Evolutionary conservation across 1,140 invertebrate genomes (phyloP).

Genomic region (Acromyrmex heyeri): DNA sequence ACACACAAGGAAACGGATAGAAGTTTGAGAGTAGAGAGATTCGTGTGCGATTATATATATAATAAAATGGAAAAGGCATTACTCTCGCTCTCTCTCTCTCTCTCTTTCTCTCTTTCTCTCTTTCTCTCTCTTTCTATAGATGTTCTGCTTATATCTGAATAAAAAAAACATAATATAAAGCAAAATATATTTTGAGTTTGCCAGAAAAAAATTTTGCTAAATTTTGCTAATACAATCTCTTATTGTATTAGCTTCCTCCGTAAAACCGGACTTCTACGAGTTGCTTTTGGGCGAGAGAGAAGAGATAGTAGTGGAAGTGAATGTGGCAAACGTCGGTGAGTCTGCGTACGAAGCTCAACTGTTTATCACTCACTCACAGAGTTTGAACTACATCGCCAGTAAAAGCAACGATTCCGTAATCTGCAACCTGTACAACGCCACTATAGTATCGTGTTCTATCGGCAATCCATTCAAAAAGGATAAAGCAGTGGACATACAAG

Average conservation of each 20-base stretch:
- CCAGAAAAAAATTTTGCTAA: background rate
- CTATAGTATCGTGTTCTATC: constrained; percentile 92
- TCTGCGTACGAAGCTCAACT: constrained; percentile 96
- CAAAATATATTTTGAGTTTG: background rate
- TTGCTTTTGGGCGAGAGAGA: constrained; percentile 91
- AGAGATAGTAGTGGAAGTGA: constrained; percentile 92
- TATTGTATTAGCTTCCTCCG: constrained; percentile 74
- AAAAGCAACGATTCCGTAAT: constrained; percentile 88
- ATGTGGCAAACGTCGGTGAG: constrained; percentile 93
- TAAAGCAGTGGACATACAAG: constrained; percentile 88
- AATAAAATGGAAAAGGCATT: too few relatives aligned
- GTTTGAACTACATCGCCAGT: constrained; percentile 92
- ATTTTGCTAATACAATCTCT: background rate
- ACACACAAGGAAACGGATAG: too few relatives aligned
- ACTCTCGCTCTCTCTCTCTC: too few relatives aligned
- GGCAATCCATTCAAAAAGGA: constrained; percentile 95
- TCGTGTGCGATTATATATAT: too few relatives aligned
- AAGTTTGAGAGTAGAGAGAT: too few relatives aligned
- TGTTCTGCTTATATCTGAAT: too few relatives aligned
- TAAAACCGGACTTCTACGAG: constrained; percentile 83
- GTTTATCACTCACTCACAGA: constrained; percentile 92
- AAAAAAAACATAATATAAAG: too few relatives aligned
- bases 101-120: too few relatives aligned
- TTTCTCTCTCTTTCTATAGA: too few relatives aligned
- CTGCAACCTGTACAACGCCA: constrained; percentile 91